Conservation (phyloP, 2,888 invertebrate species). For the Clepsis dumicolana region DNA sequence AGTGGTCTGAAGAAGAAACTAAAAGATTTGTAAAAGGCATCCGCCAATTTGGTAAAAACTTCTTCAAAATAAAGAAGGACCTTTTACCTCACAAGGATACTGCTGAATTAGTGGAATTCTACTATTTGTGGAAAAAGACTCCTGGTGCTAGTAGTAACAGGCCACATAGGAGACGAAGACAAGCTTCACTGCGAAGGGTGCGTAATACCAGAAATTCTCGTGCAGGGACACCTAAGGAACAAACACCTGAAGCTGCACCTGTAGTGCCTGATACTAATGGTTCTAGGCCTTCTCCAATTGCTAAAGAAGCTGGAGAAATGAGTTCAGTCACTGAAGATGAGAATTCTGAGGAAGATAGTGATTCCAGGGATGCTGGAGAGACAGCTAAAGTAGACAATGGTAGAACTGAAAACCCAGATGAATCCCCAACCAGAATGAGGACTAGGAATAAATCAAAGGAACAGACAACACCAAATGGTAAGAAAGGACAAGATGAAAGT, state of each 20-base stretch:
- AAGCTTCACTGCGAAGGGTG: conserved; percentile 94
- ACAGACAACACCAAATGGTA: conserved; percentile 85
- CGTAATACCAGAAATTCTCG: conserved; percentile 95
- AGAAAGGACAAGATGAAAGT: conserved; percentile 81
- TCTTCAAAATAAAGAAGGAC: conserved; percentile 98
- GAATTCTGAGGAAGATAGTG: conserved; percentile 98
- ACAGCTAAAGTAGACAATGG: conserved; percentile 94
- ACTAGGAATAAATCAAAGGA: conserved; percentile 94
- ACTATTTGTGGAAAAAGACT: conserved; percentile 99
- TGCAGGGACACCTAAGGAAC: conserved; percentile 91
- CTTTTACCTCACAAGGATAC: conserved; percentile 98
- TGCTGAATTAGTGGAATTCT: conserved; percentile 98
- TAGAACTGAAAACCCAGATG: conserved; percentile 91
- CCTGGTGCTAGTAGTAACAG: conserved; percentile 98
- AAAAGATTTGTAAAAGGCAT: conserved; percentile 99
- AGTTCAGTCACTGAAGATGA: conserved; percentile 95
- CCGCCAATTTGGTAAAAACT: conserved; percentile 99
- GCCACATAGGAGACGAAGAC: conserved; percentile 95
- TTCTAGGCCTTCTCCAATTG: conserved; percentile 88
- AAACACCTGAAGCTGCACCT: conserved; percentile 87
- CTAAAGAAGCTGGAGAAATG: conserved; percentile 90
- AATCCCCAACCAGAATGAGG: conserved; percentile 95
- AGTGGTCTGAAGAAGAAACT: conserved; percentile 99
- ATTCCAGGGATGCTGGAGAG: conserved; percentile 93
- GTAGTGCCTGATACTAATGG: conserved; percentile 83